These are phyloP conservation scores for Scylla paramamosain DNA, from an alignment of 1,140 invertebrate species.

Conservation along the genomic window DNA sequence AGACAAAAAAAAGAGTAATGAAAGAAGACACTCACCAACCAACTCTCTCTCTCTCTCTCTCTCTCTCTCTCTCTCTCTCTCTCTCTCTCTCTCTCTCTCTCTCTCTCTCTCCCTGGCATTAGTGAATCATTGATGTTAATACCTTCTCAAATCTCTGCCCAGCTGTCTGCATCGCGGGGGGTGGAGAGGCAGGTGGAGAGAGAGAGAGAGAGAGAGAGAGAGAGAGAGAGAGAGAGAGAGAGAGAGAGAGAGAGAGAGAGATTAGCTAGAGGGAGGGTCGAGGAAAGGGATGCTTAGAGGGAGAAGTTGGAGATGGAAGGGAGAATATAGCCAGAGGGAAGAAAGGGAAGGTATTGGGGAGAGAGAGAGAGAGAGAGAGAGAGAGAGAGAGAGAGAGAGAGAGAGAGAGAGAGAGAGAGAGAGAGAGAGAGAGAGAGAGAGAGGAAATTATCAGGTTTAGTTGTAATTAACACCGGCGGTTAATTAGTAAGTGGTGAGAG, in stretches of 20 bases:
- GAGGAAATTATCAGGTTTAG: background rate
- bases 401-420: slow-evolving; percentile 56
- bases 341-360: background rate
- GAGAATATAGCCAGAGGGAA: background rate
- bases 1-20: background rate
- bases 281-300: background rate
- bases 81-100: too few species aligned
- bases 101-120: slow-evolving; percentile 22
- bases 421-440: slow-evolving; percentile 39
- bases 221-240: slow-evolving; percentile 41
- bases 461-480: too few species aligned
- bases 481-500: background rate
- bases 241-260: slow-evolving; percentile 15
- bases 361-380: slow-evolving; percentile 52
- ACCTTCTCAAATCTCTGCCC: slow-evolving; percentile 55
- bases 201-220: background rate
- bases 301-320: background rate
- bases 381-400: slow-evolving; percentile 45
- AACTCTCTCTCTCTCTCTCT: background rate
- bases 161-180: slow-evolving; percentile 46
- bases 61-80: background rate
- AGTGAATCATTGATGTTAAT: slow-evolving; percentile 69
- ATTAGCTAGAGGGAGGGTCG: background rate
- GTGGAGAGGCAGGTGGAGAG: background rate
- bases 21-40: background rate